Evolutionary conservation across 1,140 invertebrate genomes (phyloP), one percentile per base, ranked within the genome.

Genomic region (Tribolium madens): DNA sequence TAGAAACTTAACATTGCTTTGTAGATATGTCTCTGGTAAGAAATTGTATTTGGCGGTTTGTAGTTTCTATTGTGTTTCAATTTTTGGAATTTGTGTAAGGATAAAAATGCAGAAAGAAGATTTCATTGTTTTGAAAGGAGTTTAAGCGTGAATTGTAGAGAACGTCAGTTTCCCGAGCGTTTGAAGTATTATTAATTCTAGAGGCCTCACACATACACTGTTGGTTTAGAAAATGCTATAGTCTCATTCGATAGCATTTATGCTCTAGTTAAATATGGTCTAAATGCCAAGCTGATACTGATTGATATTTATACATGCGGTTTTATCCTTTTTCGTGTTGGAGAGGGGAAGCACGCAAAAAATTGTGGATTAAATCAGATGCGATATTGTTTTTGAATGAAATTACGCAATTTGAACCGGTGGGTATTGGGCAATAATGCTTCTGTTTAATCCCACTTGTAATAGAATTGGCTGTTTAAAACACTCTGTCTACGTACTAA

Each of bases 371-470:
- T 64, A 64, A 64, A 64, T 64, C 57, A 64, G n/a, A 64, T 64
- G 57, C 57, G 26, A 64, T 64, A 64, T 64, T 64, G 57, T 26
- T 64, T 64, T 64, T 64, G 57, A 64, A 64, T 64, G 57, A 64
- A 36, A 64, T 64, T 13, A 64, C 57, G 57, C 57, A 64, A 33
- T 64, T 57, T 64, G 57, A 64, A 64, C 21, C 21, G 57, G 3
- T 33, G 57, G 57, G 57, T 33, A 64, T 64, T 64, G 57, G 57
- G 57, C 57, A 64, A 64, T 64, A 64, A 64, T 64, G 57, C 57
- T 33, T 5, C 57, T 33, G 57, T 31, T 64, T 64, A 64, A 64
- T 64, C 57, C 57, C 21, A 64, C 57, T 33, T 64, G 57, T 64
- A 64, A 64, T 64, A 64, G 57, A 64, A 64, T 64, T 33, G 57